Percentiles rank a stretch among this genome's conserved stretches.
phyloP scores from a whole-genome alignment of 2,888 invertebrate species.

The Tryphoninae sp. region DNA sequence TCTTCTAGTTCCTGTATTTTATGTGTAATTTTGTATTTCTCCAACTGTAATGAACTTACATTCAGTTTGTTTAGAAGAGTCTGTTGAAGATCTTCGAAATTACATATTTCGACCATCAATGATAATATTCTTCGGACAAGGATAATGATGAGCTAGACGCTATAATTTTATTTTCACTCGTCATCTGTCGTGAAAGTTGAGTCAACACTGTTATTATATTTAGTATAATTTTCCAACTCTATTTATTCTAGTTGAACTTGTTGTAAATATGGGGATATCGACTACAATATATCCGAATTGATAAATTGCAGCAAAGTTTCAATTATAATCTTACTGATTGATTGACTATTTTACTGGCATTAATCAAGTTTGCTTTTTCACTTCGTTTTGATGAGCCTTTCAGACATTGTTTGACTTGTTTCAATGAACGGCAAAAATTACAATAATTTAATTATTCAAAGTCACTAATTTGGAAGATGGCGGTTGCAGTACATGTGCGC shows the following conservation, averaged over 20 bases:
- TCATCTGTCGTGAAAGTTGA: conserved; percentile 47
- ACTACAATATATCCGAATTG: no score
- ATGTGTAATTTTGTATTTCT: no score
- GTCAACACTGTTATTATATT: conserved; percentile 31
- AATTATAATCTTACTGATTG: no score
- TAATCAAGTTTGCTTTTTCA: no score
- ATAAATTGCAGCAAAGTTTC: no score
- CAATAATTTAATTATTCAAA: background rate
- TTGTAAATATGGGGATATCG: no score
- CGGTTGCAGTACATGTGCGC: no score
- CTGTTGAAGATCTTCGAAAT: background rate
- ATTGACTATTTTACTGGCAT: no score
- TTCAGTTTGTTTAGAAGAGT: conserved; percentile 3
- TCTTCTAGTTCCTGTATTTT: no score
- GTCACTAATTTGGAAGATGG: background rate
- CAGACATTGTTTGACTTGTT: background rate
- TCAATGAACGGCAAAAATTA: background rate
- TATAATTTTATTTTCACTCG: conserved; percentile 38
- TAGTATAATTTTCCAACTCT: background rate
- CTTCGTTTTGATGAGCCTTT: background rate
- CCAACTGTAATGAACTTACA: background rate
- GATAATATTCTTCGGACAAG: conserved; percentile 1
- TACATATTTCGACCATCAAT: background rate
- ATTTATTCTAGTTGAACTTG: background rate
- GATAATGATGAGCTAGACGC: background rate